Percentiles rank a stretch among this genome's conserved stretches.
Evolutionary conservation across 2,888 invertebrate genomes (phyloP).

Genomic region (Pachydiplax longipennis): DNA sequence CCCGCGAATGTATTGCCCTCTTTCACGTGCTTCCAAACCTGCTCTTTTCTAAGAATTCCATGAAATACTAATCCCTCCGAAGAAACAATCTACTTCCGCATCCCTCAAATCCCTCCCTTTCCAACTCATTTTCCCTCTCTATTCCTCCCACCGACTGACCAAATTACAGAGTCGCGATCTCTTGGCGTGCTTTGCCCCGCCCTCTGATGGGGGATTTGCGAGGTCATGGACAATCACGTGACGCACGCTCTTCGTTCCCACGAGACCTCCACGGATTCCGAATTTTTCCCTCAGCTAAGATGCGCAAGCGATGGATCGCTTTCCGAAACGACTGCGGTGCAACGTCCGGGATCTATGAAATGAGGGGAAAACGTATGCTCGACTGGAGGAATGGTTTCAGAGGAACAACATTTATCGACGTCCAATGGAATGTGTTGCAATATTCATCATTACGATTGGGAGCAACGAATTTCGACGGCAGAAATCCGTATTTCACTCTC

Average conservation of each 20-base stretch:
- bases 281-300: background rate
- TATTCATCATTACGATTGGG: too few species aligned
- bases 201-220: background rate
- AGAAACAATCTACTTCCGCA: background rate
- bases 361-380: too few species aligned
- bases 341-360: too few species aligned
- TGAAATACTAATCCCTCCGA: too few species aligned
- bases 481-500: too few species aligned
- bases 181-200: background rate
- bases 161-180: constrained; percentile 20
- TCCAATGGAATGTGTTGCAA: too few species aligned
- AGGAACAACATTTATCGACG: too few species aligned
- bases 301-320: background rate
- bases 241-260: background rate
- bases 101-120: background rate
- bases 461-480: too few species aligned
- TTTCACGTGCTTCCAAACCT: too few species aligned
- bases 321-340: background rate
- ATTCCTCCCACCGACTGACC: background rate
- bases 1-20: too few species aligned
- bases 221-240: background rate
- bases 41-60: too few species aligned
- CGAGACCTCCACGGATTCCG: background rate
- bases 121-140: background rate
- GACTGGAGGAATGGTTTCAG: too few species aligned